These are phyloP conservation scores for Coracias cyanogaster DNA, from an alignment of 2,797 vertebrate species.

Conservation along the genomic window DNA sequence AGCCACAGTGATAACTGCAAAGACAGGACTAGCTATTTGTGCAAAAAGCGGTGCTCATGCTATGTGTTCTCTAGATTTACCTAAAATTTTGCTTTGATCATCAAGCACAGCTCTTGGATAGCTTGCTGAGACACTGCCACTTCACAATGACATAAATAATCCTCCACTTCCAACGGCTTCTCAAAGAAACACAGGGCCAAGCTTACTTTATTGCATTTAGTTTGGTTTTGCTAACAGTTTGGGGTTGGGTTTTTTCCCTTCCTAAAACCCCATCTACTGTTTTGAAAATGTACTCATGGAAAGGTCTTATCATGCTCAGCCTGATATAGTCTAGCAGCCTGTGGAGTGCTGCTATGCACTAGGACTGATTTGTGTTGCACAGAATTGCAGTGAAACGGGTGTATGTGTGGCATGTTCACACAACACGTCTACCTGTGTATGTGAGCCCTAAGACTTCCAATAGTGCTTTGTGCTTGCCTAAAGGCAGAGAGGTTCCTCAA, in stretches of 20 bases:
- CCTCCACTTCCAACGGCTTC: neutral
- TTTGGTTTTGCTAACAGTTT: neutral
- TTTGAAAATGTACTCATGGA: neutral
- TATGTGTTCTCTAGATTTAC: fast-evolving
- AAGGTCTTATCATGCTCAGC: neutral
- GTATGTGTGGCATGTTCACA: neutral
- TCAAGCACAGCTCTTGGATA: neutral
- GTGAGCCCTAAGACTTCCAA: neutral
- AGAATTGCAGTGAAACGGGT: neutral
- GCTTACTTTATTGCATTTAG: neutral
- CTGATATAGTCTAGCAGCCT: neutral
- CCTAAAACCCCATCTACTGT: neutral
- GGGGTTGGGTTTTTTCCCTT: neutral
- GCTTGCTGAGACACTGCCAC: neutral
- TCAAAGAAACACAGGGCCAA: neutral
- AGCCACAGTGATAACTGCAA: neutral
- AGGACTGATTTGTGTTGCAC: neutral
- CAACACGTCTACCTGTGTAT: neutral
- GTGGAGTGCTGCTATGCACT: neutral
- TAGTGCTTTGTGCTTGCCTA: neutral
- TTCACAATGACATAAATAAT: neutral
- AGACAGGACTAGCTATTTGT: neutral
- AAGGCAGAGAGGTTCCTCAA: neutral
- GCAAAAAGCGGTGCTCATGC: neutral
- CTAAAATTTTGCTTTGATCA: neutral